These are phyloP conservation scores for Aselliscus stoliczkanus DNA, from an alignment of 2,797 vertebrate genomes.

Conservation along the genomic window DNA sequence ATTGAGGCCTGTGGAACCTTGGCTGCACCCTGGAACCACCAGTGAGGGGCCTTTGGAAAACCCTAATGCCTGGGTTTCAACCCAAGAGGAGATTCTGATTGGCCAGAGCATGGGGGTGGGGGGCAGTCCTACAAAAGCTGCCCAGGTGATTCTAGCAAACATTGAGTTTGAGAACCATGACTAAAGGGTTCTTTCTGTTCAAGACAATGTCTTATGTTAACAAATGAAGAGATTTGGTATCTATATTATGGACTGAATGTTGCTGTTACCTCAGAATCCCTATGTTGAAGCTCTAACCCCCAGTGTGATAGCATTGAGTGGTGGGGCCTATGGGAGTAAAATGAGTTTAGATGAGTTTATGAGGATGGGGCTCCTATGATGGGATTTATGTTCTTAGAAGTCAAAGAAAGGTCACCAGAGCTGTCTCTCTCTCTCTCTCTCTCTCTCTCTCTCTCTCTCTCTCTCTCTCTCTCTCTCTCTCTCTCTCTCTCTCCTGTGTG, in stretches of 20 bases:
- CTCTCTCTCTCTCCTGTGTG: neutral
- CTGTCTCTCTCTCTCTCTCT: neutral
- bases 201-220: neutral
- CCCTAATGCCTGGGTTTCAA: neutral
- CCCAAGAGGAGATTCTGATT: neutral
- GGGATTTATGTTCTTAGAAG: neutral
- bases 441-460: neutral
- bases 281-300: neutral
- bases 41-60: neutral
- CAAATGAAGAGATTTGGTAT: neutral
- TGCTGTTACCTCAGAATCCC: neutral
- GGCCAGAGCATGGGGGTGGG: rapidly evolving
- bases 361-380: neutral
- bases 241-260: neutral
- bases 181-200: neutral
- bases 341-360: neutral
- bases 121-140: neutral
- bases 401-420: neutral
- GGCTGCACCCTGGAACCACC: neutral
- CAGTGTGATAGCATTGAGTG: neutral
- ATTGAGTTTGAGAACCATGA: neutral
- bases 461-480: neutral
- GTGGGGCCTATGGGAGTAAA: neutral
- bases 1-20: neutral
- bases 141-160: neutral